Base-by-base conservation (phyloP, 1,140 invertebrate genomes). In the Calephelis nemesis region DNA sequence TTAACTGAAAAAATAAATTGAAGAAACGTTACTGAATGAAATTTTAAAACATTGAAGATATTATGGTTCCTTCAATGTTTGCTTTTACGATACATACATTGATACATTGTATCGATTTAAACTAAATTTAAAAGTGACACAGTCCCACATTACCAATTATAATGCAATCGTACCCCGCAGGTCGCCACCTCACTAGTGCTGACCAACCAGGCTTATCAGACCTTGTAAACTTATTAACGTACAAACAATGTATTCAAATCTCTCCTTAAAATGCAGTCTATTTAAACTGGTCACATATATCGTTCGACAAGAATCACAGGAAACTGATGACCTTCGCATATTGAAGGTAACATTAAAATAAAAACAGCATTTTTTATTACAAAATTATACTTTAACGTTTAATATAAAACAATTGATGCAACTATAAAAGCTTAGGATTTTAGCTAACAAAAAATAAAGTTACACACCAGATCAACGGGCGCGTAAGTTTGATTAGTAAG, bases 131-230 rank as follows among this genome's bases (percentile, higher is more conserved):
- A 74, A 71, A 71, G 70, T 83, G 81, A 82, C 82, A 78, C 75
- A 62, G 77, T 73, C 74, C 39, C 64, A 75, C 77, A 88, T 90
- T 87, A 87, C 79, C 74, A 84, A 90, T 88, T 90, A 80, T 88
- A 88, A 90, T 85, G 78, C 78, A 90, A 85, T 78, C 79, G 80
- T 79, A 79, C 77, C 74, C 73, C 81, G 64, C 77, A 77, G 82
- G 84, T 88, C 85, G 79, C 70, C 79, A 85, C 83, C 81, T 87
- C 83, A 67, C 74, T 65, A 67, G 63, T 72, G 54, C 66, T 63
- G 54, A 66, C 64, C 69, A 62, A 77, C 87, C 85, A 83, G 62
- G 63, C 30, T 63, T 10, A 67, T n/a, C n/a, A 71, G 84, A 78
- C 74, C 85, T 63, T 62, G 67, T 73, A 62, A 72, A 71, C 69